These are phyloP conservation scores for Elaphurus davidianus DNA, from an alignment of 2,113 vertebrate species.

Conservation along the genomic window DNA sequence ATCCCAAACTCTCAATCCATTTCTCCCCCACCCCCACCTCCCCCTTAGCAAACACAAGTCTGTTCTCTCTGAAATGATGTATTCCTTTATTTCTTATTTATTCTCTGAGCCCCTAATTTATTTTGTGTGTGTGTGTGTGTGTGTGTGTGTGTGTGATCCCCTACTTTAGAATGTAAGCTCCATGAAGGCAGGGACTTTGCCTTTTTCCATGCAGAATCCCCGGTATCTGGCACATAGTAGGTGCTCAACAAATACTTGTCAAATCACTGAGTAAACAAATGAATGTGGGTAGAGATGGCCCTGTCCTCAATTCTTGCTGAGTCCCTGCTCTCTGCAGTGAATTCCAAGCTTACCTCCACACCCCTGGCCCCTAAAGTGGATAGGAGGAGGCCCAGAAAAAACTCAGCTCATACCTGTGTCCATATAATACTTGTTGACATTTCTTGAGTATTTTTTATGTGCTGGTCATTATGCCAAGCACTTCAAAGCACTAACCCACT, in stretches of 20 bases:
- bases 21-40: not conserved
- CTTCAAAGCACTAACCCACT: not conserved
- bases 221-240: not conserved
- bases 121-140: too few species aligned
- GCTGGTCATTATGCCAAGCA: not conserved
- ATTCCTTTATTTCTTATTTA: not conserved
- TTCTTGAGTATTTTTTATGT: not conserved
- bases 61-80: not conserved
- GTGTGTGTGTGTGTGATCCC: too few species aligned
- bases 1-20: not conserved
- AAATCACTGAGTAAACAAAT: not conserved
- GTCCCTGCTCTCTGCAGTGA: not conserved
- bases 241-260: not conserved
- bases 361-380: not conserved
- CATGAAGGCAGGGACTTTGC: not conserved
- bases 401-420: not conserved
- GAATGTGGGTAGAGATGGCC: not conserved
- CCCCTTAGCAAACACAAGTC: not conserved
- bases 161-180: not conserved
- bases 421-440: not conserved
- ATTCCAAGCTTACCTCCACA: not conserved
- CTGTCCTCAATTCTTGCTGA: not conserved
- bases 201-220: not conserved
- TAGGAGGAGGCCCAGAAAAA: not conserved
- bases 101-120: not conserved